phyloP scores from a whole-genome alignment of 2,113 vertebrate species.

The Tachycineta bicolor region DNA sequence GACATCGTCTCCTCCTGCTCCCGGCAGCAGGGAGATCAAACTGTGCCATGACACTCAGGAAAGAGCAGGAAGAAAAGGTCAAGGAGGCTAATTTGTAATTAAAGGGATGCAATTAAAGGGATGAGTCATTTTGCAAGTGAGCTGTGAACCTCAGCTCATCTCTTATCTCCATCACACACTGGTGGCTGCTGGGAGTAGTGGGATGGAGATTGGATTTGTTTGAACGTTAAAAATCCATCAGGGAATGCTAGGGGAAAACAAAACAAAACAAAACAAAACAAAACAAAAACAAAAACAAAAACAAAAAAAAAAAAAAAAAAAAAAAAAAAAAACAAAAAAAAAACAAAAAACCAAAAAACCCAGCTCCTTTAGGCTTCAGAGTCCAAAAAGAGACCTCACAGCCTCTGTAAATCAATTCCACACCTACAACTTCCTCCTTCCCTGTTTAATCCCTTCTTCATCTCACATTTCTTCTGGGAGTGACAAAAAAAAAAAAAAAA shows the following conservation, averaged over 20 bases:
- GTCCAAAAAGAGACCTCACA: not conserved
- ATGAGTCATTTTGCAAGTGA: conserved; percentile 41
- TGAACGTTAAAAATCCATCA: not conserved
- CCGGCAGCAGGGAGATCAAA: not conserved
- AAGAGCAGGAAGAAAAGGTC: conserved; percentile 42
- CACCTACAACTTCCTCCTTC: not conserved
- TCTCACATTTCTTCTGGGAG: not conserved
- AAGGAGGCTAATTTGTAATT: conserved; percentile 58
- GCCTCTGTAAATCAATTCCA: not conserved
- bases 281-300: not conserved
- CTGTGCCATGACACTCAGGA: not conserved
- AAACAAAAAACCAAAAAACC: not conserved
- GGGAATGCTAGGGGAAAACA: not conserved
- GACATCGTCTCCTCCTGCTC: not conserved
- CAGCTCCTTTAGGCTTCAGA: not conserved
- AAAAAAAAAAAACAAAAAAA: not conserved
- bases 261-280: not conserved
- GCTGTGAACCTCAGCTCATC: conserved; percentile 13
- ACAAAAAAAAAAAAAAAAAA: not conserved
- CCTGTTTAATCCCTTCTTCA: not conserved
- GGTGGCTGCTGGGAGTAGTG: not conserved
- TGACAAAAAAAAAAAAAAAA: not conserved
- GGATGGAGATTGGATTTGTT: not conserved
- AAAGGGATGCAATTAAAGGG: conserved; percentile 43
- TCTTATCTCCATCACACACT: not conserved